These are phyloP conservation scores for Bombylius major DNA, from an alignment of 2,888 invertebrate species.

Conservation along the genomic window DNA sequence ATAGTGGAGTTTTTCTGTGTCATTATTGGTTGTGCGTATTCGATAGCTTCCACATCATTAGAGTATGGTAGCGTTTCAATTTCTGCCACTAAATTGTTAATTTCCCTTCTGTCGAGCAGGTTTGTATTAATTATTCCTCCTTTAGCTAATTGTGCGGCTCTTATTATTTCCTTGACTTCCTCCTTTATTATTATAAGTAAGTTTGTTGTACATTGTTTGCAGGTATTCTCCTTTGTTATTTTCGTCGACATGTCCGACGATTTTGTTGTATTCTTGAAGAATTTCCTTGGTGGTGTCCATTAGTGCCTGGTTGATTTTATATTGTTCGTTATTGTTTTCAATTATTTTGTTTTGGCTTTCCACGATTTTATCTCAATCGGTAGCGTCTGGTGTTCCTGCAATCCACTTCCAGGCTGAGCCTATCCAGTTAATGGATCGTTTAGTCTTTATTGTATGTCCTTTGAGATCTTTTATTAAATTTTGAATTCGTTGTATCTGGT, in stretches of 20 bases:
- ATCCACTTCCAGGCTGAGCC: slow-evolving; percentile 2
- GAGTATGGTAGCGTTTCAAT: too few relatives aligned
- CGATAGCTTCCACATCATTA: too few relatives aligned
- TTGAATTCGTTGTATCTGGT: not conserved
- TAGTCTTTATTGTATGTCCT: not conserved
- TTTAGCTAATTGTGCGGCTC: slow-evolving; percentile 9
- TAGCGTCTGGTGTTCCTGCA: slow-evolving; percentile 1
- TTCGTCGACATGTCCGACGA: not conserved
- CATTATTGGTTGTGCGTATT: too few relatives aligned
- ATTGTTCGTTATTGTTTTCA: slow-evolving; percentile 1
- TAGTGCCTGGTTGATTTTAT: not conserved
- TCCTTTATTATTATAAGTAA: slow-evolving; percentile 2
- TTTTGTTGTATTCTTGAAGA: not conserved
- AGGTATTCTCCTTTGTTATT: not conserved
- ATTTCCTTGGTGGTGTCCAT: not conserved
- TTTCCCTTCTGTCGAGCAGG: slow-evolving; percentile 5
- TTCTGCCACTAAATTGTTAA: not conserved
- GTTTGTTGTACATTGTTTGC: not conserved
- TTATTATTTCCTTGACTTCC: slow-evolving; percentile 8
- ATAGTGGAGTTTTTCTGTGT: too few relatives aligned
- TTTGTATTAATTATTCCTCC: slow-evolving; percentile 10
- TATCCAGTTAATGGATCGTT: not conserved
- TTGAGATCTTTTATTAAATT: not conserved
- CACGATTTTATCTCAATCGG: not conserved
- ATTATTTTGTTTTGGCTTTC: slow-evolving; percentile 1